These are phyloP conservation scores for Ennomos quercinarius DNA, from an alignment of 2,888 invertebrate genomes.

Conservation along the genomic window DNA sequence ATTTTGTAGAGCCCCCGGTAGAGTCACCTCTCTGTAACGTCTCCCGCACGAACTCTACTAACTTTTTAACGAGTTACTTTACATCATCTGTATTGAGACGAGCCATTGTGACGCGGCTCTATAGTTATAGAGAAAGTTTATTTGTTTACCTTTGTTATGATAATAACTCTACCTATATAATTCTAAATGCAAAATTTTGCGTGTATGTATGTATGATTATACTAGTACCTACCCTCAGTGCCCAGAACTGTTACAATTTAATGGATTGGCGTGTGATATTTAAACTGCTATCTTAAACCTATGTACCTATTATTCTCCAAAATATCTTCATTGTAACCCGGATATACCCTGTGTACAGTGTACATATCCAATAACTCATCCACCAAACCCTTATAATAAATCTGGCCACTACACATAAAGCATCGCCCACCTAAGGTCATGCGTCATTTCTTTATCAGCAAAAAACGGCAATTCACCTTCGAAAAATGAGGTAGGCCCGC, in stretches of 20 bases:
- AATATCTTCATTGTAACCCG: not conserved
- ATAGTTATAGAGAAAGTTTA: slow-evolving; percentile 2
- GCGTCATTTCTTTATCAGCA: slow-evolving; percentile 79
- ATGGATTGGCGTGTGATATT: too few species aligned
- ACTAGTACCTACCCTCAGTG: too few species aligned
- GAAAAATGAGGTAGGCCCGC: slow-evolving; percentile 72
- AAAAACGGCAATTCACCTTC: slow-evolving; percentile 75
- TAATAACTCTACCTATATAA: too few species aligned
- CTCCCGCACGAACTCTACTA: slow-evolving; percentile 38
- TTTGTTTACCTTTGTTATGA: too few species aligned
- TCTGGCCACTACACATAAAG: slow-evolving; percentile 46
- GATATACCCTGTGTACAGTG: slow-evolving; percentile 20
- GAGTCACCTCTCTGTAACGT: slow-evolving; percentile 29
- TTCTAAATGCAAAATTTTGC: too few species aligned
- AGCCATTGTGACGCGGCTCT: slow-evolving; percentile 25
- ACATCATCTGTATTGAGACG: slow-evolving; percentile 39
- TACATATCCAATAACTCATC: slow-evolving; percentile 53
- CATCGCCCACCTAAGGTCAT: slow-evolving; percentile 66
- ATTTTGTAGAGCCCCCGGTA: slow-evolving; percentile 28
- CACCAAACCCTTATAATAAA: slow-evolving; percentile 54
- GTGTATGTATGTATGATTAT: too few species aligned
- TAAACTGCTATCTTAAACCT: too few species aligned
- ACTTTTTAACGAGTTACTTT: slow-evolving; percentile 46
- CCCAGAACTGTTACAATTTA: too few species aligned
- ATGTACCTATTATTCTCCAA: too few species aligned